Conservation (phyloP, 2,113 vertebrate species). For the Platichthys stellatus region DNA sequence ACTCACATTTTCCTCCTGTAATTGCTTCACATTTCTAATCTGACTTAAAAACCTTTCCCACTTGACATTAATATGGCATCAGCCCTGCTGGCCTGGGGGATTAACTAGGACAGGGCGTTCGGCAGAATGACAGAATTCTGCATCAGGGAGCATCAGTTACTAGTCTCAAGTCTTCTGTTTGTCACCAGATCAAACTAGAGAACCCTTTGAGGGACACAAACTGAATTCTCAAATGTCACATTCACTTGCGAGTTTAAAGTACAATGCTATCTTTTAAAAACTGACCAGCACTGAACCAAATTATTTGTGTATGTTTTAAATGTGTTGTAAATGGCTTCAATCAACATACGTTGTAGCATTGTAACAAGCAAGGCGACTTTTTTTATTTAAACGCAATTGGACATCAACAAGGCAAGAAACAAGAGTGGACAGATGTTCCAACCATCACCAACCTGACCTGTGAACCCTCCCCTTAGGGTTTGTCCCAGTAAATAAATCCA, state of each 20-base stretch:
- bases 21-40: slow-evolving; percentile 56
- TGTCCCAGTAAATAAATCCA: no score
- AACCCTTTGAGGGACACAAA: slow-evolving; percentile 15
- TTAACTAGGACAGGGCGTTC: slow-evolving; percentile 17
- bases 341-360: no score
- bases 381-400: no score
- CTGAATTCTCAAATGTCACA: slow-evolving; percentile 26
- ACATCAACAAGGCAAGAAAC: no score
- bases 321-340: no score
- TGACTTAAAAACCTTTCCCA: slow-evolving; percentile 50
- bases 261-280: no score
- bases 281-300: no score
- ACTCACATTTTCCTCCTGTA: slow-evolving; percentile 14
- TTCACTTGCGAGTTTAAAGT: slow-evolving; percentile 3
- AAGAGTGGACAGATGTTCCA: no score
- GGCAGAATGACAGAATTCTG: slow-evolving; percentile 1
- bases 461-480: no score
- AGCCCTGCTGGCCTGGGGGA: slow-evolving; percentile 25
- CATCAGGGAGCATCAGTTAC: slow-evolving; percentile 20
- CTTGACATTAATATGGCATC: slow-evolving; percentile 42
- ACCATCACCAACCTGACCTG: no score
- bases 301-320: no score
- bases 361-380: no score
- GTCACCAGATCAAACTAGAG: slow-evolving; percentile 45
- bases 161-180: slow-evolving; percentile 14